These are phyloP conservation scores for Sitta carolinensis DNA, from an alignment of 2,797 vertebrate species.

Conservation along the genomic window DNA sequence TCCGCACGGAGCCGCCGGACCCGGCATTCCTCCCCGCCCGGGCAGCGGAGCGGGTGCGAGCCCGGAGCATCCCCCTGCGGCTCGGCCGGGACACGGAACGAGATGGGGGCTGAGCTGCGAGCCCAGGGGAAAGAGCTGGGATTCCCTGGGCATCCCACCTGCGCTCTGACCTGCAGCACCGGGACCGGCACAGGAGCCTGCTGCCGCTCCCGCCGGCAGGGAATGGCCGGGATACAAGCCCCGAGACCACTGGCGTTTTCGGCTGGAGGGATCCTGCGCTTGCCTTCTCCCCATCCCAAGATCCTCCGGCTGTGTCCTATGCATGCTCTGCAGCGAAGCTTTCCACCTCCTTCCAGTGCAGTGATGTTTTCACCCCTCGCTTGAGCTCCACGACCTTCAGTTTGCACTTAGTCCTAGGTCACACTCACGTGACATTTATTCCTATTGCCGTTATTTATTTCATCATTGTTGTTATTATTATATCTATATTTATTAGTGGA, in stretches of 20 bases:
- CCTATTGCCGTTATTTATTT: conserved; percentile 47
- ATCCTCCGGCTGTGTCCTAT: background rate
- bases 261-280: background rate
- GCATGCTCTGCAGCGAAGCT: background rate
- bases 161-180: background rate
- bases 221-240: background rate
- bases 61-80: background rate
- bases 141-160: background rate
- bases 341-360: background rate
- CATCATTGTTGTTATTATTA: background rate
- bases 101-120: background rate
- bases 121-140: background rate
- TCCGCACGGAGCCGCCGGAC: background rate
- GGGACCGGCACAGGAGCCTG: background rate
- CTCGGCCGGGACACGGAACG: background rate
- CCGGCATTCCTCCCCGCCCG: background rate
- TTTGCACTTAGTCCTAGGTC: background rate
- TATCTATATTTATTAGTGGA: conserved; percentile 14
- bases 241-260: background rate
- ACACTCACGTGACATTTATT: background rate
- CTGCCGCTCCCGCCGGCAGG: background rate
- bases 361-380: background rate
- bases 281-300: background rate
- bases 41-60: background rate
- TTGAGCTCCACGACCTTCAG: background rate